Evolutionary conservation across 2,888 invertebrate species (phyloP), one percentile per base, ranked within the genome.

Genomic region (Drosophila tripunctata): DNA sequence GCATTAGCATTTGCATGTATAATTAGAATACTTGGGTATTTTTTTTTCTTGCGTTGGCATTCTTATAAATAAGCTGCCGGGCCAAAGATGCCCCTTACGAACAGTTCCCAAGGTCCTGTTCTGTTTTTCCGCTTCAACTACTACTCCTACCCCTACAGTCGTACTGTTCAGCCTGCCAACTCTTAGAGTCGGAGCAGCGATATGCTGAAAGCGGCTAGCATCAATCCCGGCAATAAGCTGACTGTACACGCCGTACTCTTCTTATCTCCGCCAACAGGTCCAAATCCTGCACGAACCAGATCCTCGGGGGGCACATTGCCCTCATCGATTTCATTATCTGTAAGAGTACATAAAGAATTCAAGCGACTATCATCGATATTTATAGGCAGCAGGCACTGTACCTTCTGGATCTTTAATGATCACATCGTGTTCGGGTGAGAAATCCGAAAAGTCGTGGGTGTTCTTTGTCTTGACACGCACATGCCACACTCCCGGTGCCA

Each of bases 371-470:
- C n/a, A 4, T 3, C 4, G 17, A 4, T 30, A n/a, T 10, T 0
- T 12, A 2, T n/a, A 19, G 22, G n/a, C 12, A 17, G 27, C 4
- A 3, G 6, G 3, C 12, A 15, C 19, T 36, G 6, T 57, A 64
- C 82, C 86, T 50, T 84, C 82, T 14, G 72, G 57, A 0, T 81
- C 75, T 19, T 71, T 56, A 17, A 90, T 84, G 43, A 57, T 58
- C 43, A 91, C 84, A 19, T 82, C 77, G 47, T 90, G 84, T 7
- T 88, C 79, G 2, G 75, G 66, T 1, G 91, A 90, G 63, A 90
- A 91, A 27, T 82, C 78, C 2, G 91, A 91, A 91, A 91, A 91
- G 5, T 89, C 91, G 4, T 75, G 48, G 4, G 81, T 88, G 50
- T 91, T 91, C 77, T 80, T 89, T 35, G 90, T 87, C 61, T 85